These are phyloP conservation scores for Brachyhypopomus occidentalis DNA, from an alignment of 2,113 vertebrate species.

Conservation along the genomic window DNA sequence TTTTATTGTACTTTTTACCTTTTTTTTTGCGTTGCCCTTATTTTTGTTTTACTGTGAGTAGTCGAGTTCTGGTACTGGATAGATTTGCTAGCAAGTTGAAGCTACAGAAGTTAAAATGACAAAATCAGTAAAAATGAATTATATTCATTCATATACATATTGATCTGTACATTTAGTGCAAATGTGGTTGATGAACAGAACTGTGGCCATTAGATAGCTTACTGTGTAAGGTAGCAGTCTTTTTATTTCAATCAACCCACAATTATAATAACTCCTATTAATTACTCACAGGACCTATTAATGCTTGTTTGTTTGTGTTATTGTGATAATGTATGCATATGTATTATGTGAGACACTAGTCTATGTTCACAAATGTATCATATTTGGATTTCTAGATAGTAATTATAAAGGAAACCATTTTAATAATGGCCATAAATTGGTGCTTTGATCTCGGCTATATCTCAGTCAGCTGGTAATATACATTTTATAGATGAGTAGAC, in stretches of 20 bases:
- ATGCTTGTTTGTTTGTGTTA: background rate
- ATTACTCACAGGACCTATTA: background rate
- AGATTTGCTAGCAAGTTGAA: too few species aligned
- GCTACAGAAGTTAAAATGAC: too few species aligned
- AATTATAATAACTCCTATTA: background rate
- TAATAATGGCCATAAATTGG: background rate
- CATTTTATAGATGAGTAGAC: background rate
- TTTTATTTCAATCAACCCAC: background rate
- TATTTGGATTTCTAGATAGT: background rate
- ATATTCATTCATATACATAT: too few species aligned
- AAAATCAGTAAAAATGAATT: too few species aligned
- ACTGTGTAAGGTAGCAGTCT: too few species aligned
- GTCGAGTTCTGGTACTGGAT: too few species aligned
- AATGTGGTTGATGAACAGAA: too few species aligned
- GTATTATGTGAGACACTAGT: background rate
- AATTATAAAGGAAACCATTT: background rate
- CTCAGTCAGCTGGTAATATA: background rate
- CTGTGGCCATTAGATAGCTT: too few species aligned
- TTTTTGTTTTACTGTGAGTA: too few species aligned
- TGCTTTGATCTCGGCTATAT: background rate
- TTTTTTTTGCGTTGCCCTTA: too few species aligned
- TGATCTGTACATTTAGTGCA: too few species aligned
- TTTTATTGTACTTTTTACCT: background rate
- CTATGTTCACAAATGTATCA: background rate
- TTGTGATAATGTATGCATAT: background rate